Evolutionary conservation across 2,113 vertebrate genomes (phyloP).

Genomic region (Ranitomeya variabilis): DNA sequence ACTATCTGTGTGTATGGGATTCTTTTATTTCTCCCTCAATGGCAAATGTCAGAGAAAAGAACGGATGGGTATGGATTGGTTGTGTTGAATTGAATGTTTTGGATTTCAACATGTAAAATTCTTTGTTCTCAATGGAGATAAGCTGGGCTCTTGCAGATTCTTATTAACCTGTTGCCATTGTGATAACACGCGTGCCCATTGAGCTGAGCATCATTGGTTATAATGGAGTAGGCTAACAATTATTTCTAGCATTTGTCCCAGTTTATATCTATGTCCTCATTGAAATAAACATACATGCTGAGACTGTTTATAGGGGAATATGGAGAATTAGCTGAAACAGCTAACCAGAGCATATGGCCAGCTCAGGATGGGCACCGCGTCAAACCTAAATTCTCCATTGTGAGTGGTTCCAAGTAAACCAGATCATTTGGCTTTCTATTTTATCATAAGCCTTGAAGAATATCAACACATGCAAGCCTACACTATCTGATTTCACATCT

Average conservation of each 20-base stretch:
- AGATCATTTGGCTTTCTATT: conserved; percentile 14
- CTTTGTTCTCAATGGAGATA: too few relatives aligned
- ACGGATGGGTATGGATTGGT: too few relatives aligned
- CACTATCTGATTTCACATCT: conserved; percentile 20
- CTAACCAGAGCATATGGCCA: neutral
- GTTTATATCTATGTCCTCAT: neutral
- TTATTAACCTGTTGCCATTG: too few relatives aligned
- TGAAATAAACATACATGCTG: neutral
- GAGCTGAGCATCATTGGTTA: too few relatives aligned
- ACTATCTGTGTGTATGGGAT: too few relatives aligned
- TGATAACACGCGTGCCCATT: too few relatives aligned
- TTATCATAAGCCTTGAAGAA: conserved; percentile 16
- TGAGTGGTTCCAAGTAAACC: neutral
- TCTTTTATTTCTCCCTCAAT: neutral
- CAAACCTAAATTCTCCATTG: neutral
- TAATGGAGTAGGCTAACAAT: neutral
- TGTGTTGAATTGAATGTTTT: neutral
- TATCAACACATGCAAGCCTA: conserved; percentile 14
- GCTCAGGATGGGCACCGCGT: neutral
- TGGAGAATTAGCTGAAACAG: neutral
- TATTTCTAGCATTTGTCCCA: neutral
- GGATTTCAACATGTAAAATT: neutral
- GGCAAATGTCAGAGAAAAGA: neutral
- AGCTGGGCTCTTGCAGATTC: neutral
- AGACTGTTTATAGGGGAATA: neutral